phyloP scores from a whole-genome alignment of 2,797 vertebrate genomes.

The Craterocephalus amniculus region DNA sequence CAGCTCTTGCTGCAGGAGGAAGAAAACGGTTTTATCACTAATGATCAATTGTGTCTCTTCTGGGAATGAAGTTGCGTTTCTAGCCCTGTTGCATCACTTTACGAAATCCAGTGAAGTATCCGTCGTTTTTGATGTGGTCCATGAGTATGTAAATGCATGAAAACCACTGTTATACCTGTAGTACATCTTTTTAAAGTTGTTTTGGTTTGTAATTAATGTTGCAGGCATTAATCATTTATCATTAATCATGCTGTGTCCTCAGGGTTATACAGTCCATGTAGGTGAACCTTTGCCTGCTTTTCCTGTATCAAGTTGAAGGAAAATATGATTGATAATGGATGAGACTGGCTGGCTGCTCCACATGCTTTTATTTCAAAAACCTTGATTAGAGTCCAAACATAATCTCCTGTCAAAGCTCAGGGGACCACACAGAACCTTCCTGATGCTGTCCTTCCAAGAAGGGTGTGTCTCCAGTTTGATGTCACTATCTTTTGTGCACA shows the following conservation, averaged over 20 bases:
- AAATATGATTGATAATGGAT: not conserved
- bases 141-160: too few species aligned
- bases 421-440: not conserved
- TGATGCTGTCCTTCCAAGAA: constrained; percentile 30
- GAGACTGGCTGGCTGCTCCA: not conserved
- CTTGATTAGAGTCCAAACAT: not conserved
- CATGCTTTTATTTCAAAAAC: constrained; percentile 9
- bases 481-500: constrained; percentile 63
- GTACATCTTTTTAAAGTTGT: not conserved
- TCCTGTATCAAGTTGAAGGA: not conserved
- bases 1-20: not conserved
- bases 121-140: not conserved
- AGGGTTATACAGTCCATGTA: not conserved
- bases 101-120: not conserved
- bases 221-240: too few species aligned
- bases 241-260: not conserved
- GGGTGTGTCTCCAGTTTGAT: constrained; percentile 59
- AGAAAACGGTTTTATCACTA: not conserved
- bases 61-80: not conserved
- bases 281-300: not conserved
- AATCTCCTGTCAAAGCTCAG: not conserved
- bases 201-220: too few species aligned
- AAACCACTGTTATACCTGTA: too few species aligned
- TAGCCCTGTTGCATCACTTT: not conserved
- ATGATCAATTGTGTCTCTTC: not conserved